Base-by-base conservation (phyloP, 2,888 invertebrate genomes). In the Coelopa pilipes region DNA sequence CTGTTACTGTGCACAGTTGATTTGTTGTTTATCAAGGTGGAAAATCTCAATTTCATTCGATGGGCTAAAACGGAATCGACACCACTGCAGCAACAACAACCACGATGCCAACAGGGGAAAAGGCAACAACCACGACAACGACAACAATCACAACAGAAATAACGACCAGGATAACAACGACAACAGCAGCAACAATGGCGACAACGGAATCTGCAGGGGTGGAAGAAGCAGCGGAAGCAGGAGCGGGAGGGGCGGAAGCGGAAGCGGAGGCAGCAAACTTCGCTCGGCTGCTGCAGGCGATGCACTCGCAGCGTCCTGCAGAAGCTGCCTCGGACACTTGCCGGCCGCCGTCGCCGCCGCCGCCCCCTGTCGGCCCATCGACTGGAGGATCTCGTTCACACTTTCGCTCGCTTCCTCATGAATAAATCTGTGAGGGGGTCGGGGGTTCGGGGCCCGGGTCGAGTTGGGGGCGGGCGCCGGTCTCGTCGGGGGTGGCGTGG, bases 11-110 rank as follows among this genome's bases (percentile, higher is more conserved):
- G n/a, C 75, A 76, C 76, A 74, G 76, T 76, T 75, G 76, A 76
- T 75, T 76, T 76, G 76, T 62, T 76, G 76, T 75, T 75, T 78
- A 78, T 78, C 76, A 76, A 78, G 74, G 70, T 75, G 76, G 75
- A 78, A 76, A 75, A 78, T 73, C 76, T 74, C 73, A 76, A 75
- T 75, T 76, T 74, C 76, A 76, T 74, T 76, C 72, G 76, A 76
- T 63, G 34, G 34, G 7, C 34, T 34, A 34, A 66, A 66, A 66
- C n/a, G 24, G 50, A 50, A 66, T 34, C 7, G 34, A 34, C 17
- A 11, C 19, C 47, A 65, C 10, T 4, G 12, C n/a, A 46, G 47
- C n/a, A 17, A 57, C 21, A 49, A 47, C 47, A 49, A 47, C 12
- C 47, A 65, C 65, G 21, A 5, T 17, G 65, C 10, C 12, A 53